Percentiles rank a stretch among this genome's conserved stretches.
Conservation (phyloP, 2,797 vertebrate genomes). For the Agapornis canus region DNA sequence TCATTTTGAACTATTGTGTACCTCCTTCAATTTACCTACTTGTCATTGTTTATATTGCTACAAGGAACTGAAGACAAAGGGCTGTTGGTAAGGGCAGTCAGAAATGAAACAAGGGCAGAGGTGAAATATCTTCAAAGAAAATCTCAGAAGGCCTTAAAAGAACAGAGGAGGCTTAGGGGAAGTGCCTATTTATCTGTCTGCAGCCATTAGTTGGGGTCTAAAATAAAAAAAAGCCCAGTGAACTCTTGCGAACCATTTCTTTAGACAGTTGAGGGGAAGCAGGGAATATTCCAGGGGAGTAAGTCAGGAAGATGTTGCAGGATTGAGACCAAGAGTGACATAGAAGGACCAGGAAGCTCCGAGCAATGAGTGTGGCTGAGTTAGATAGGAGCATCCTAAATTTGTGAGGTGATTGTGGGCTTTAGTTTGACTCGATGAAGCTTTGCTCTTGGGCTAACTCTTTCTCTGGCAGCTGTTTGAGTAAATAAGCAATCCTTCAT, state of each 20-base stretch:
- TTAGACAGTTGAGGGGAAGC: neutral
- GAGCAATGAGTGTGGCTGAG: neutral
- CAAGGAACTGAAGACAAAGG: conserved; percentile 29
- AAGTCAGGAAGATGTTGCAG: neutral
- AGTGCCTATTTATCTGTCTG: conserved; percentile 10
- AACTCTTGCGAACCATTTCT: neutral
- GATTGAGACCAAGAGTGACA: neutral
- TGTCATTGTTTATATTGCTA: conserved; percentile 12
- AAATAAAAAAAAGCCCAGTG: neutral
- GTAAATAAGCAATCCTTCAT: neutral
- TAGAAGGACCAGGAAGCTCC: neutral
- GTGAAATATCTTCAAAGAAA: conserved; percentile 46
- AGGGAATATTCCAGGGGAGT: neutral
- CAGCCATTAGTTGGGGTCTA: neutral
- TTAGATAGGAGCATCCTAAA: neutral
- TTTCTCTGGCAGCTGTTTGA: neutral
- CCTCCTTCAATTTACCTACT: conserved; percentile 8
- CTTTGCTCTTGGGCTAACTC: neutral
- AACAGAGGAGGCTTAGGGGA: conserved; percentile 6
- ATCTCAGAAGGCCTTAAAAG: conserved; percentile 25
- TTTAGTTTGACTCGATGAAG: neutral
- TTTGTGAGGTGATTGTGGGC: neutral
- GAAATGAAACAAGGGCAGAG: neutral
- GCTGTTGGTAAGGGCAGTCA: neutral
- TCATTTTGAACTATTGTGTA: neutral